phyloP scores from a whole-genome alignment of 1,140 invertebrate genomes.

The Anadara kagoshimensis region DNA sequence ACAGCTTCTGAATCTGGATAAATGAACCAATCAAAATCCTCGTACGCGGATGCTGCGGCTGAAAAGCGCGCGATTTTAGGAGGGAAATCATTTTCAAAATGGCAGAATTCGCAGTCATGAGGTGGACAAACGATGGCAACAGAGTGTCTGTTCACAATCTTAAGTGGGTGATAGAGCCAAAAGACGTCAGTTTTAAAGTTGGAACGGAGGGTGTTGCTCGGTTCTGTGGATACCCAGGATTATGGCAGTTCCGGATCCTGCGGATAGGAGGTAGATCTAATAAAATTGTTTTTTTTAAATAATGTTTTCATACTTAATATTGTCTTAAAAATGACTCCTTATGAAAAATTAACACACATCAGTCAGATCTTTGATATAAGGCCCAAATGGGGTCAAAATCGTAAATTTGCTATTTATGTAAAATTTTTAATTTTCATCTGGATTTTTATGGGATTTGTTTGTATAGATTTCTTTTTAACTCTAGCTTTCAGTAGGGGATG shows the following conservation, averaged over 20 bases:
- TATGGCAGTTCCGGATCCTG: conserved; percentile 11
- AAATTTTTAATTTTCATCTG: not conserved
- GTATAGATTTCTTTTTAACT: no score
- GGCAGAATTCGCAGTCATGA: conserved; percentile 4
- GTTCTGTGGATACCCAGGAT: conserved; percentile 11
- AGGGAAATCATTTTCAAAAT: no score
- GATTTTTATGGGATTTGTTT: not conserved
- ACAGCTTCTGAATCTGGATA: conserved; percentile 5
- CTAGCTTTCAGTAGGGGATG: no score
- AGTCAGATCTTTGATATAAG: conserved; percentile 14
- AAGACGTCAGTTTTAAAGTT: conserved; percentile 10
- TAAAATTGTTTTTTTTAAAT: not conserved
- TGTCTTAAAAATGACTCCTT: conserved; percentile 13
- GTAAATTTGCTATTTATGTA: conserved; percentile 12
- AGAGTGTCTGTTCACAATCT: conserved; percentile 7
- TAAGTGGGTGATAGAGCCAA: conserved; percentile 7
- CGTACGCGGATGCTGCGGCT: conserved; percentile 12
- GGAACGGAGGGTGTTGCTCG: conserved; percentile 7
- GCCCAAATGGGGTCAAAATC: conserved; percentile 9
- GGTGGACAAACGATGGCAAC: conserved; percentile 14
- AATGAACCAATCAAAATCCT: conserved; percentile 12
- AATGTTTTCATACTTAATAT: no score
- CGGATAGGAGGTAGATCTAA: not conserved
- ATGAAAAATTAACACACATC: conserved; percentile 13
- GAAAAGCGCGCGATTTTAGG: conserved; percentile 1